These are phyloP conservation scores for Capitella teleta DNA, from an alignment of 1,140 invertebrate genomes.

Conservation along the genomic window DNA sequence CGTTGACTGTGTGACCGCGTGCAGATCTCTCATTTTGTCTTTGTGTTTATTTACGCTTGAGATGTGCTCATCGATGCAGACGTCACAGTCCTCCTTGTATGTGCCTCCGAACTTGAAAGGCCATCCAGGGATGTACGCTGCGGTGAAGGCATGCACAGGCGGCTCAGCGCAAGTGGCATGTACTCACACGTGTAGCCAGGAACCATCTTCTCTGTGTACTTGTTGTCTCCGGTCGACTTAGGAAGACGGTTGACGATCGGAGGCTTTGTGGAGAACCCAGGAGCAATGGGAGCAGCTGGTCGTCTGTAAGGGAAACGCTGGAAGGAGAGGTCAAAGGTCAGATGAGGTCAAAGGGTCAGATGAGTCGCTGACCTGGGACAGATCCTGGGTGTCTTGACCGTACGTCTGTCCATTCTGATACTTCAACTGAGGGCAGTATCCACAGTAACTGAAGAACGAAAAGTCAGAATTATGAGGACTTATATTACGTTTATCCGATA, in stretches of 20 bases:
- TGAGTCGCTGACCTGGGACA: slow-evolving; percentile 26
- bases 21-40: slow-evolving; percentile 21
- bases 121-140: slow-evolving; percentile 38
- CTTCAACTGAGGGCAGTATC: slow-evolving; percentile 40
- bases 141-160: slow-evolving; percentile 4
- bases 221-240: slow-evolving; percentile 32
- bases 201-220: slow-evolving; percentile 38
- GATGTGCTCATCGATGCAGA: slow-evolving; percentile 32
- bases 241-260: slow-evolving; percentile 19
- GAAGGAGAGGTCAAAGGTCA: too few species aligned
- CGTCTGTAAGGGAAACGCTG: neutral
- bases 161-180: neutral
- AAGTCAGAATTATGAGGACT: neutral
- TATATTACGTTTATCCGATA: neutral
- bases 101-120: slow-evolving; percentile 37
- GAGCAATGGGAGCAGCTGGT: too few species aligned
- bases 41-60: slow-evolving; percentile 24
- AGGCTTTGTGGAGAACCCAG: neutral
- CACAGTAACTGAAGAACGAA: slow-evolving; percentile 37
- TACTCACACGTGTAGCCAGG: slow-evolving; percentile 39
- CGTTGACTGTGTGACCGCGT: slow-evolving; percentile 19
- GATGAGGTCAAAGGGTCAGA: neutral
- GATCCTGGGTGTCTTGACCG: slow-evolving; percentile 33
- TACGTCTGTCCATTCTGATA: slow-evolving; percentile 40
- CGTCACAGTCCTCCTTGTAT: slow-evolving; percentile 37